These are phyloP conservation scores for Pempheris klunzingeri DNA, from an alignment of 2,797 vertebrate genomes.

Conservation along the genomic window DNA sequence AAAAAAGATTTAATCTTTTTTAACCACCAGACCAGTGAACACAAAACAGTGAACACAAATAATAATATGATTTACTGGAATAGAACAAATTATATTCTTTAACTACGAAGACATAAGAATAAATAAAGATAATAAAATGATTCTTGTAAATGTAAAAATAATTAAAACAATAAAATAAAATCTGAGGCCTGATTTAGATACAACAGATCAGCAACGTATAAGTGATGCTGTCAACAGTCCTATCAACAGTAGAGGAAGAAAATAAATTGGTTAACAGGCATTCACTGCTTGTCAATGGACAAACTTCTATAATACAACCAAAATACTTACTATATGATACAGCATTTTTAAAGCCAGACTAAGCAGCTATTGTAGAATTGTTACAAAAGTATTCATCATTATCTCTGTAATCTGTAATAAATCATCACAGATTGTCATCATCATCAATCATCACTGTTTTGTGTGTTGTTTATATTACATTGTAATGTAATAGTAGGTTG, in stretches of 20 bases:
- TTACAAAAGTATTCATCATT: neutral
- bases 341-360: neutral
- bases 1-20: neutral
- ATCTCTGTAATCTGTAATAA: neutral
- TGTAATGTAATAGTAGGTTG: conserved; percentile 14
- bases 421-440: conserved; percentile 2
- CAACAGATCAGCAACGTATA: too few relatives aligned
- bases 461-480: neutral
- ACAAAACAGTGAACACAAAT: too few relatives aligned
- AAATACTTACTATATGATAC: neutral
- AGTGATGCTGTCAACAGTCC: too few relatives aligned
- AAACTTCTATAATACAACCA: neutral
- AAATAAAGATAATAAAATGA: conserved; percentile 2
- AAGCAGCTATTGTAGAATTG: neutral
- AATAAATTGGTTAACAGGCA: neutral
- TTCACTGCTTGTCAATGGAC: neutral
- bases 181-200: too few relatives aligned
- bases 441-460: neutral
- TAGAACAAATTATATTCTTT: neutral
- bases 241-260: neutral
- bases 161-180: neutral
- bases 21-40: too few relatives aligned
- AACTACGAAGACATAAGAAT: neutral
- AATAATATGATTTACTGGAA: too few relatives aligned
- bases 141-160: neutral